Evolutionary conservation across 2,888 invertebrate species (phyloP).

Genomic region (Dryobotodes eremita): DNA sequence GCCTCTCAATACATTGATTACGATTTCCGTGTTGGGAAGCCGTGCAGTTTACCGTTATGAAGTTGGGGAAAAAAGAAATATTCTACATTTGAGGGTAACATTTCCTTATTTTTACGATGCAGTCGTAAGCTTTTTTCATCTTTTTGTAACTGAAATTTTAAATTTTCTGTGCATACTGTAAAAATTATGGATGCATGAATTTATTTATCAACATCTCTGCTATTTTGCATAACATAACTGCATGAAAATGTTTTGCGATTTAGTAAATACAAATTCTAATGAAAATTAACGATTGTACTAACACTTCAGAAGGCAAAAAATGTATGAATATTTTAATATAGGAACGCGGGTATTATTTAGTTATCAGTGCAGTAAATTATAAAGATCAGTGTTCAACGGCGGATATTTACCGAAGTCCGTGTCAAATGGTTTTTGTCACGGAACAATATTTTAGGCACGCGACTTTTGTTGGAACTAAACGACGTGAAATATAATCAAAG

Average conservation of each 20-base stretch:
- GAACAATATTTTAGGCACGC: constrained; percentile 70
- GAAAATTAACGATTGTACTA: constrained; percentile 5
- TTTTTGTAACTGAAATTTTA: constrained; percentile 28
- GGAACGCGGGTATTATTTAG: constrained; percentile 49
- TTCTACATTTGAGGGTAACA: constrained; percentile 43
- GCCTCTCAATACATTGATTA: constrained; percentile 77
- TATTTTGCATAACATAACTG: constrained; percentile 6
- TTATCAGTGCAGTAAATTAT: constrained; percentile 67
- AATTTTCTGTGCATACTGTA: constrained; percentile 24
- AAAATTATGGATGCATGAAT: constrained; percentile 25
- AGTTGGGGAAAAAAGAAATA: constrained; percentile 59
- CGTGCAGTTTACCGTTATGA: constrained; percentile 63
- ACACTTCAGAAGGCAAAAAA: constrained; percentile 10
- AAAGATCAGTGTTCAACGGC: constrained; percentile 71
- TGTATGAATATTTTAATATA: constrained; percentile 58
- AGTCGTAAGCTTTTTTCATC: constrained; percentile 23
- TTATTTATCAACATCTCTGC: constrained; percentile 30
- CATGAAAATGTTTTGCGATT: background rate
- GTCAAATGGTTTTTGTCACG: constrained; percentile 74
- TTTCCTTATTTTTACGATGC: constrained; percentile 48
- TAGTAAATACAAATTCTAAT: constrained; percentile 16
- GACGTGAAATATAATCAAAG: constrained; percentile 37
- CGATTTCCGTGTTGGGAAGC: constrained; percentile 60
- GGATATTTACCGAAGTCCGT: constrained; percentile 73
- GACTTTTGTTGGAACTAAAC: constrained; percentile 65